Evolutionary conservation across 2,888 invertebrate species (phyloP).

Genomic region (Frankliniella fusca): DNA sequence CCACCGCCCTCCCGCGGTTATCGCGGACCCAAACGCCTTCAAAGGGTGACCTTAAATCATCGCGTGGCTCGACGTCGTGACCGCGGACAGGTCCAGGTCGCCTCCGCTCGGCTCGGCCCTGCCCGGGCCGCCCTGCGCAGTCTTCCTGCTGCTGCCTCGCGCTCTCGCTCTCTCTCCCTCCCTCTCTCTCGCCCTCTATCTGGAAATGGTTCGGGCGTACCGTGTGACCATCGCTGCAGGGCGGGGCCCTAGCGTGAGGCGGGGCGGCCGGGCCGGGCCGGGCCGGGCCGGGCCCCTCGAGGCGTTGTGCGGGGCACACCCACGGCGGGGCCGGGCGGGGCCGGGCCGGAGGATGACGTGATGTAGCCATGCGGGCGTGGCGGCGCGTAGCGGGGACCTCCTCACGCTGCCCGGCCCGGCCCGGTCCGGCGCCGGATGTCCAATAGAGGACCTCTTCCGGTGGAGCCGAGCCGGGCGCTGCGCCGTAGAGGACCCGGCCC

Average conservation of each 20-base stretch:
- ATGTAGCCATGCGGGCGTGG: neutral
- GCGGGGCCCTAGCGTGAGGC: neutral
- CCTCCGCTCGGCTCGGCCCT: neutral
- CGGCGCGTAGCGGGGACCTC: neutral
- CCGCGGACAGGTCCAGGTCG: too few species aligned
- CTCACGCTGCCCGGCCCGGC: neutral
- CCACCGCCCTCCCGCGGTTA: neutral
- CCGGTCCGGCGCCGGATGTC: slow-evolving; percentile 22
- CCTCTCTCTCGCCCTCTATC: neutral
- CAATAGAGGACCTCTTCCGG: slow-evolving; percentile 18
- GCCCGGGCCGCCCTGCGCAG: neutral
- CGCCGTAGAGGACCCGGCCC: neutral
- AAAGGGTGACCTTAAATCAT: neutral
- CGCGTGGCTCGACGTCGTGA: too few species aligned
- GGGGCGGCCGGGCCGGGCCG: neutral
- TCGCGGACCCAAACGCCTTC: neutral
- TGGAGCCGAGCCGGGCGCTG: neutral
- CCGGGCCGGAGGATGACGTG: neutral
- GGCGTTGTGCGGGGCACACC: neutral
- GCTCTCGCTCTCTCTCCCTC: neutral
- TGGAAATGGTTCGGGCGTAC: slow-evolving; percentile 21
- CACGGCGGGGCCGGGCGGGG: neutral
- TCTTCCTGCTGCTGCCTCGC: neutral
- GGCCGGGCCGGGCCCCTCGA: neutral
- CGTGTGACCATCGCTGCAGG: neutral